Percentiles rank a stretch among this genome's conserved stretches.
phyloP scores from a whole-genome alignment of 2,888 invertebrate genomes.

The Marasmarcha lunaedactyla region DNA sequence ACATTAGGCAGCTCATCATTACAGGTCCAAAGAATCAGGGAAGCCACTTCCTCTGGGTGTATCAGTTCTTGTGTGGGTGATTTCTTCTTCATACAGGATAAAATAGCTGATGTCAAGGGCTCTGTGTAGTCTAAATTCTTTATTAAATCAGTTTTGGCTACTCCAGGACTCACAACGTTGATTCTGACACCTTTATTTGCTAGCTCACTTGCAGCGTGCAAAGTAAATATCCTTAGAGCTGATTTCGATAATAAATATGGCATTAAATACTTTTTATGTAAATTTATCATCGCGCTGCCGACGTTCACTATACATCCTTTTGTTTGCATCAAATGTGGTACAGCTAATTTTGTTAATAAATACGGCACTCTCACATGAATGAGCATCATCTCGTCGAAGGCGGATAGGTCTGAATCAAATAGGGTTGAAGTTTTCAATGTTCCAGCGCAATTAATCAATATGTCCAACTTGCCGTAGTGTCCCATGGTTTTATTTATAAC shows the following conservation, averaged over 20 bases:
- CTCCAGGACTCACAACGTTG: constrained; percentile 31
- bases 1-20: constrained; percentile 33
- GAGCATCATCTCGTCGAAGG: constrained; percentile 31
- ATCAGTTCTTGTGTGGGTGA: constrained; percentile 22
- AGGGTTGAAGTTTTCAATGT: constrained; percentile 24
- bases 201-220: constrained; percentile 28
- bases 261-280: constrained; percentile 25
- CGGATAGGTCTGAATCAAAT: constrained; percentile 25
- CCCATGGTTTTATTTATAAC: constrained; percentile 28
- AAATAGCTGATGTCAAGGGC: neutral
- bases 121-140: constrained; percentile 21
- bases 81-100: no score
- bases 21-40: constrained; percentile 28
- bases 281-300: constrained; percentile 25
- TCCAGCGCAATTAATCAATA: constrained; percentile 33
- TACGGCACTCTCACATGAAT: constrained; percentile 35
- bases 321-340: constrained; percentile 30
- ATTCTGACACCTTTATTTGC: constrained; percentile 30
- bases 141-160: constrained; percentile 27
- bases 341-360: constrained; percentile 24
- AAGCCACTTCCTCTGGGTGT: constrained; percentile 30
- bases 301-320: constrained; percentile 37
- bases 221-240: constrained; percentile 27
- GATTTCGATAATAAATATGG: constrained; percentile 28
- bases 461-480: constrained; percentile 28